phyloP scores from a whole-genome alignment of 2,113 vertebrate species.

The Chroicocephalus ridibundus region DNA sequence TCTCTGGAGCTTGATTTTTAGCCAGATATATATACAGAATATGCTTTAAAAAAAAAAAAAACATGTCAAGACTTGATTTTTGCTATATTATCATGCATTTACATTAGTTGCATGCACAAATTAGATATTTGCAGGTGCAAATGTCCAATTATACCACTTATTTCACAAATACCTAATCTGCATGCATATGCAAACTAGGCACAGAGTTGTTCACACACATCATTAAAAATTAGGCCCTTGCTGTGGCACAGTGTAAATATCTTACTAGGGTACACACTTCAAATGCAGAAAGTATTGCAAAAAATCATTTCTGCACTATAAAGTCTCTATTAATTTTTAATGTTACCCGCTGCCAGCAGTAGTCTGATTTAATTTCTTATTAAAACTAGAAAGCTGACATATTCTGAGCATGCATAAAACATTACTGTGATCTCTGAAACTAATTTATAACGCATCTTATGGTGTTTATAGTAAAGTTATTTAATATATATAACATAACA shows the following conservation, averaged over 20 bases:
- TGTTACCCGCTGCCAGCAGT: background rate
- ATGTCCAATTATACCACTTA: slow-evolving; percentile 68
- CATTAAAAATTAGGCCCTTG: slow-evolving; percentile 70
- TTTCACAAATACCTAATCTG: slow-evolving; percentile 65
- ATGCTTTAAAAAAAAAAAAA: background rate
- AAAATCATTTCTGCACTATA: background rate
- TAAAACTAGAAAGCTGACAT: background rate
- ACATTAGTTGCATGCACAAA: slow-evolving; percentile 36
- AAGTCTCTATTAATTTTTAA: slow-evolving; percentile 30
- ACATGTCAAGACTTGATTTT: background rate
- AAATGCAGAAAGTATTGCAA: slow-evolving; percentile 41
- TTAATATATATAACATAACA: background rate
- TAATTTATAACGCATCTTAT: background rate
- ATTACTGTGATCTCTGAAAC: background rate
- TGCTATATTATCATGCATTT: slow-evolving; percentile 24
- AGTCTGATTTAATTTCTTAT: background rate
- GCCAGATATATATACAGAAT: background rate
- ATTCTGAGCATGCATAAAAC: background rate
- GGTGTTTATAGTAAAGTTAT: background rate
- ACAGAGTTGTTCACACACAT: slow-evolving; percentile 63
- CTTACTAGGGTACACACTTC: slow-evolving; percentile 50
- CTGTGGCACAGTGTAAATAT: slow-evolving; percentile 67
- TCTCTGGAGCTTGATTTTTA: background rate
- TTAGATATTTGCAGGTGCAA: slow-evolving; percentile 65
- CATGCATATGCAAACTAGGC: slow-evolving; percentile 67